Evolutionary conservation across 2,888 invertebrate genomes (phyloP).

Genomic region (Saturnia pavonia): DNA sequence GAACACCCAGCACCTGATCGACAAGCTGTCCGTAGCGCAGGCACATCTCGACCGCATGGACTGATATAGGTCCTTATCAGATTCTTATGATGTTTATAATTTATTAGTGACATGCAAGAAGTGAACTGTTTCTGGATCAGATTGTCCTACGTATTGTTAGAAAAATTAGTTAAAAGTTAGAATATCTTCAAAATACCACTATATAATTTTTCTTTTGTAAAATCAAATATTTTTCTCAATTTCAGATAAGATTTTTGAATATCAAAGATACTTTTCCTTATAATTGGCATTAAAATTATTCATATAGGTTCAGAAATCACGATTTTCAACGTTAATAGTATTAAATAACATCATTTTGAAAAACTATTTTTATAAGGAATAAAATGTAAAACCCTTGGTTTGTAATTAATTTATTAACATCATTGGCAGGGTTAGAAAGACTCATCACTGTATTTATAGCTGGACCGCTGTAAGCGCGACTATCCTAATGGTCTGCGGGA

Average conservation of each 20-base stretch:
- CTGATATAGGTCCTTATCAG: slow-evolving; percentile 36
- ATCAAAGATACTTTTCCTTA: too few relatives aligned
- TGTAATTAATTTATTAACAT: not conserved
- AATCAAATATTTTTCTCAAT: too few relatives aligned
- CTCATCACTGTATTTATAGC: not conserved
- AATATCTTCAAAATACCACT: not conserved
- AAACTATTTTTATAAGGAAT: not conserved
- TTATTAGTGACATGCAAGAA: slow-evolving; percentile 6
- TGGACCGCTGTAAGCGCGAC: too few relatives aligned
- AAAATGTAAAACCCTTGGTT: not conserved
- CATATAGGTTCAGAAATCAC: not conserved
- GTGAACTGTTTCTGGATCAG: not conserved
- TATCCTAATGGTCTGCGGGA: too few relatives aligned
- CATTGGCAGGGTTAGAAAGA: not conserved
- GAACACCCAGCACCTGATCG: slow-evolving; percentile 70
- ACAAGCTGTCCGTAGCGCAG: slow-evolving; percentile 71
- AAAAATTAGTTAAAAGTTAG: not conserved
- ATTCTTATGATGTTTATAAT: not conserved
- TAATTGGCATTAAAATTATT: not conserved
- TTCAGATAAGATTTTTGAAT: too few relatives aligned
- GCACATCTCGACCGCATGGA: slow-evolving; percentile 75
- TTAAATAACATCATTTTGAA: not conserved
- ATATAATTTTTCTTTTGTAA: not conserved
- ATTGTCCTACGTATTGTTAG: not conserved
- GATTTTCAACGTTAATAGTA: not conserved